A percentile compares a stretch with the other conserved stretches of the same genome.
Evolutionary conservation across 2,113 vertebrate species (phyloP).

Genomic region (Azemiops feae): DNA sequence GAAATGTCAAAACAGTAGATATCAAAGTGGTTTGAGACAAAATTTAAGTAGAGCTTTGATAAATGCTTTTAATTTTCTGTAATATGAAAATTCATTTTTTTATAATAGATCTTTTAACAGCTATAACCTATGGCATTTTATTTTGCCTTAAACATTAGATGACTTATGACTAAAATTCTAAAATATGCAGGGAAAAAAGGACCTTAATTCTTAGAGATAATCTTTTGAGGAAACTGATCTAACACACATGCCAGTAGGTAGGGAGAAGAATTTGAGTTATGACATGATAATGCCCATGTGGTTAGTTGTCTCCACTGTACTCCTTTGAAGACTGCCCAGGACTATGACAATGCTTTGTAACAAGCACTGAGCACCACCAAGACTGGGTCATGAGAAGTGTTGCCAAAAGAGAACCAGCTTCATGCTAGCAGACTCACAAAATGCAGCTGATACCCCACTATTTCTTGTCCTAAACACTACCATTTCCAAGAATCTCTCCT

Average conservation of each 20-base stretch:
- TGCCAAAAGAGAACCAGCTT: neutral
- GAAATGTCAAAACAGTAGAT: slow-evolving; percentile 26
- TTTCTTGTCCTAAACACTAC: neutral
- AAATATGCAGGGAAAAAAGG: neutral
- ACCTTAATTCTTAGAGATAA: neutral
- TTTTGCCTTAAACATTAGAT: neutral
- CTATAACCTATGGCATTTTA: slow-evolving; percentile 23
- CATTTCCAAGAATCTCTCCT: neutral
- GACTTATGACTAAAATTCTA: neutral
- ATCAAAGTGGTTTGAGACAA: slow-evolving; percentile 8
- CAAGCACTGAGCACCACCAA: neutral
- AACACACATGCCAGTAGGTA: neutral
- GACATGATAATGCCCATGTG: neutral
- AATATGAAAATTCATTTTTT: slow-evolving; percentile 11
- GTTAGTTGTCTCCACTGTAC: neutral
- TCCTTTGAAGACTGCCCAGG: neutral
- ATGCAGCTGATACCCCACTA: neutral
- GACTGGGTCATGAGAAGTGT: neutral
- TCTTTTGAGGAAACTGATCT: neutral
- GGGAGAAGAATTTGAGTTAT: too few species aligned
- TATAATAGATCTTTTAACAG: slow-evolving; percentile 29
- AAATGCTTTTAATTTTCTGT: slow-evolving; percentile 40
- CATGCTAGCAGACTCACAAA: neutral
- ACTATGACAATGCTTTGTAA: neutral
- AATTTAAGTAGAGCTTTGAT: slow-evolving; percentile 36